These are phyloP conservation scores for Carcharodon carcharias DNA, from an alignment of 2,797 vertebrate species.

Conservation along the genomic window DNA sequence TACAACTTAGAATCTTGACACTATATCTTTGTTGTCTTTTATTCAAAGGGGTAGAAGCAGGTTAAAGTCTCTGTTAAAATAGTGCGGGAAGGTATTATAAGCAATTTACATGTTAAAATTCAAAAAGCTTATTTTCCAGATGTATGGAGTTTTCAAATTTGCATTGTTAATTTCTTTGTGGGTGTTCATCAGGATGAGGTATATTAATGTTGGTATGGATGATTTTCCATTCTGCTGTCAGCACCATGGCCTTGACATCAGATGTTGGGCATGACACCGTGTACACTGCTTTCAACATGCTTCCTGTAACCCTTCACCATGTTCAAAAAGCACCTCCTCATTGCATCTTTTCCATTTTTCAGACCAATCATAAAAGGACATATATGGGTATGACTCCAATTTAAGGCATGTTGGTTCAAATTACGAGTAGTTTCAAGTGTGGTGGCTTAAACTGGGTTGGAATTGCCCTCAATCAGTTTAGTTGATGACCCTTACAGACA, in stretches of 20 bases:
- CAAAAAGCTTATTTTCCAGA: not conserved
- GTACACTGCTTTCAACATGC: not conserved
- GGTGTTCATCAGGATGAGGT: not conserved
- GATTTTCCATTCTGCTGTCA: not conserved
- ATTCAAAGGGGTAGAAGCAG: not conserved
- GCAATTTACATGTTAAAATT: not conserved
- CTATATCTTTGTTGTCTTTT: not conserved
- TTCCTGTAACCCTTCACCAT: not conserved
- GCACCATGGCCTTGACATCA: not conserved
- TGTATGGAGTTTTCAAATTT: not conserved
- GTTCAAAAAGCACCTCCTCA: not conserved
- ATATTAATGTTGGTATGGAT: not conserved
- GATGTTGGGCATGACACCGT: not conserved
- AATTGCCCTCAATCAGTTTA: not conserved
- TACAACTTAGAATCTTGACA: not conserved
- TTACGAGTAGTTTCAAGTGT: not conserved
- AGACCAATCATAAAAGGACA: not conserved
- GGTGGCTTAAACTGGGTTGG: not conserved
- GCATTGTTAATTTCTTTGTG: not conserved
- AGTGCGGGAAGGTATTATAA: not conserved
- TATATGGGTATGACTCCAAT: not conserved
- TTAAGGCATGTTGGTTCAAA: not conserved
- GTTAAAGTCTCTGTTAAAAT: not conserved
- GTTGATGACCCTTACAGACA: not conserved
- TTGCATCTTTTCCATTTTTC: not conserved